Evolutionary conservation across 2,797 vertebrate species (phyloP), one percentile per base, ranked within the genome.

Genomic region (Halcyon smyrnensis): DNA sequence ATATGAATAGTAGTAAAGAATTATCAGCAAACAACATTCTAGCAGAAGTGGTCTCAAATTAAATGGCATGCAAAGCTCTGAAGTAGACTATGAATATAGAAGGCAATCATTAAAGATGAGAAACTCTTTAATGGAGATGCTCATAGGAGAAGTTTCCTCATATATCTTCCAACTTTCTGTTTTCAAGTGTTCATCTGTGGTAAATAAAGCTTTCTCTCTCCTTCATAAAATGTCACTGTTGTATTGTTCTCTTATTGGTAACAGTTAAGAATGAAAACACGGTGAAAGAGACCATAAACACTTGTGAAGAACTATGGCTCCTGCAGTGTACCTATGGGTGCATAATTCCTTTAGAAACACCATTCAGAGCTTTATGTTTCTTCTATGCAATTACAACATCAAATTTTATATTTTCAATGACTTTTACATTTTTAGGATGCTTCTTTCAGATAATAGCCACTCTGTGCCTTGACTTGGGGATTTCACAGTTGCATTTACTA

Each of bases 41-140:
- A 91, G 54, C 23, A 91, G 63, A 76, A 91, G 56, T 20, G 37
- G n/a, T 88, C 70, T 94, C 88, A 74, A 88, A 93, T 91, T 84
- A 91, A 94, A 95, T 34, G 34, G 12, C 63, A 67, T 36, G 43
- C 2, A 93, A 76, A 87, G 63, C 76, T 91, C 73, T 79, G 74
- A 91, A 73, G 28, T 50, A 86, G 84, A 48, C 43, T 69, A 46
- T 67, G 67, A 95, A 34, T 91, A 86, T 1, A 81, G 62, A 76
- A 90, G n/a, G 30, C 57, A 90, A 69, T 82, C 50, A 69, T 73
- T 93, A 86, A 83, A 77, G 39, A 91, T 56, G 37, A 91, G 65
- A 93, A 90, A 88, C 36, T 36, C 8, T 64, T 77, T 89, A 82
- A 84, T 21, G 7, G 12, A 80, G 54, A 75, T 32, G 37, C 46